These are phyloP conservation scores for Agonopterix alstromeriana DNA, from an alignment of 2,888 invertebrate genomes.

Conservation along the genomic window DNA sequence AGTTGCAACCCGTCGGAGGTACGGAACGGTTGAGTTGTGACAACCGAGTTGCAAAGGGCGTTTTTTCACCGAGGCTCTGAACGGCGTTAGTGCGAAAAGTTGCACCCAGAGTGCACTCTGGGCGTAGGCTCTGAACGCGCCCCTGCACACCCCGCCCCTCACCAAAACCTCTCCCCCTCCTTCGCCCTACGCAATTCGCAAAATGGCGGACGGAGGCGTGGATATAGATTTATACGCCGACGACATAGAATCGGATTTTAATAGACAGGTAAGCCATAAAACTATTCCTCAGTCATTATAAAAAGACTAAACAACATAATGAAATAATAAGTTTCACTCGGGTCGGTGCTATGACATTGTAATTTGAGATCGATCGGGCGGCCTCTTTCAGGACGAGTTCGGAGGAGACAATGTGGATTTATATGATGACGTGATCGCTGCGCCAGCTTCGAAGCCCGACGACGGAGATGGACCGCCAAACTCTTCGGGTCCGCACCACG, in stretches of 20 bases:
- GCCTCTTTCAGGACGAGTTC: conserved; percentile 82
- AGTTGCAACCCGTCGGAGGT: too few relatives aligned
- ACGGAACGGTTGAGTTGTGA: too few relatives aligned
- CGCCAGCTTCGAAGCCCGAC: conserved; percentile 80
- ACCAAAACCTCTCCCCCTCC: conserved; percentile 1
- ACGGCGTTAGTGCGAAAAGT: too few relatives aligned
- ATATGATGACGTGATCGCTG: conserved; percentile 96
- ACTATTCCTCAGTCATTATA: conserved; percentile 22
- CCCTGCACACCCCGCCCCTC: not conserved
- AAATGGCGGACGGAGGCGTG: conserved; percentile 95
- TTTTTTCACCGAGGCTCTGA: too few relatives aligned
- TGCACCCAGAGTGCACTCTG: too few relatives aligned
- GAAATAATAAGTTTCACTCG: not conserved
- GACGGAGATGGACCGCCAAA: conserved; percentile 77
- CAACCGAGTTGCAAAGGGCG: too few relatives aligned
- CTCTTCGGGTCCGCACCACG: conserved; percentile 69
- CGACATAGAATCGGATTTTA: conserved; percentile 96
- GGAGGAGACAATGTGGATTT: conserved; percentile 93
- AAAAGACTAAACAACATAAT: not conserved
- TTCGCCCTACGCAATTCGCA: conserved; percentile 31
- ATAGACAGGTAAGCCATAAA: conserved; percentile 53
- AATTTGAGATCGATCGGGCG: conserved; percentile 19
- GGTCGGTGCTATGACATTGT: not conserved
- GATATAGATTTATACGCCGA: conserved; percentile 98
- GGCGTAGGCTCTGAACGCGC: too few relatives aligned